phyloP scores from a whole-genome alignment of 2,888 invertebrate species.

The Drosophila barbarae region DNA sequence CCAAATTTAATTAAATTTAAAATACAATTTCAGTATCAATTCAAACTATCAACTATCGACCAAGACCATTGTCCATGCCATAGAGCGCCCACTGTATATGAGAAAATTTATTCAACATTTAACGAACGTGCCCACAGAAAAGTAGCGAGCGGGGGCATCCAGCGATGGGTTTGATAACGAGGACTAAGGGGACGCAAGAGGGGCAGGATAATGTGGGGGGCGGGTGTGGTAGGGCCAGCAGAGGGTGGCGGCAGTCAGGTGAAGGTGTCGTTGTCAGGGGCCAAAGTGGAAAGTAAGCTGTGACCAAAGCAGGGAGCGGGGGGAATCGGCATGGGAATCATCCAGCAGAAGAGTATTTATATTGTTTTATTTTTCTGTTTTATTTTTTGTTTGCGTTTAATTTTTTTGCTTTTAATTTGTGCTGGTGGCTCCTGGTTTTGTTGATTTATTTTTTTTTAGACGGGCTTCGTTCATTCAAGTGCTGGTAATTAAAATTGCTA shows the following conservation, averaged over 20 bases:
- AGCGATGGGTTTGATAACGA: slow-evolving; percentile 14
- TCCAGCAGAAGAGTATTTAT: slow-evolving; percentile 49
- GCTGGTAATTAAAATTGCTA: slow-evolving; percentile 69
- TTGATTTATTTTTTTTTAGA: slow-evolving; percentile 5
- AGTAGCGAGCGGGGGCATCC: slow-evolving; percentile 2
- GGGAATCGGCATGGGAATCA: slow-evolving; percentile 12
- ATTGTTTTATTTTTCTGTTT: slow-evolving; percentile 61
- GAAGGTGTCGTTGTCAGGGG: slow-evolving; percentile 64
- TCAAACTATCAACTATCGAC: neutral
- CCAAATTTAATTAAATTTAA: too few relatives aligned
- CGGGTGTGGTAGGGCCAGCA: neutral
- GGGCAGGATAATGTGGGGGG: slow-evolving; percentile 20
- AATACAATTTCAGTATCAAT: neutral
- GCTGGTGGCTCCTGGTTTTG: slow-evolving; percentile 16
- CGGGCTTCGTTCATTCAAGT: slow-evolving; percentile 48
- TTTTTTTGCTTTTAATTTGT: slow-evolving; percentile 16
- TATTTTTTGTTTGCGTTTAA: slow-evolving; percentile 5
- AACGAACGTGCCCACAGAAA: slow-evolving; percentile 58
- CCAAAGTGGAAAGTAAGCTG: slow-evolving; percentile 53
- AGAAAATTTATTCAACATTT: slow-evolving; percentile 72
- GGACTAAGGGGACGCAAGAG: slow-evolving; percentile 6
- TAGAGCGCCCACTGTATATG: slow-evolving; percentile 37
- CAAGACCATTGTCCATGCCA: too few relatives aligned
- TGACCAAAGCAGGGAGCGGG: slow-evolving; percentile 13
- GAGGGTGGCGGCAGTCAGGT: slow-evolving; percentile 31